phyloP scores from a whole-genome alignment of 2,113 vertebrate species.

The Peromyscus leucopus region DNA sequence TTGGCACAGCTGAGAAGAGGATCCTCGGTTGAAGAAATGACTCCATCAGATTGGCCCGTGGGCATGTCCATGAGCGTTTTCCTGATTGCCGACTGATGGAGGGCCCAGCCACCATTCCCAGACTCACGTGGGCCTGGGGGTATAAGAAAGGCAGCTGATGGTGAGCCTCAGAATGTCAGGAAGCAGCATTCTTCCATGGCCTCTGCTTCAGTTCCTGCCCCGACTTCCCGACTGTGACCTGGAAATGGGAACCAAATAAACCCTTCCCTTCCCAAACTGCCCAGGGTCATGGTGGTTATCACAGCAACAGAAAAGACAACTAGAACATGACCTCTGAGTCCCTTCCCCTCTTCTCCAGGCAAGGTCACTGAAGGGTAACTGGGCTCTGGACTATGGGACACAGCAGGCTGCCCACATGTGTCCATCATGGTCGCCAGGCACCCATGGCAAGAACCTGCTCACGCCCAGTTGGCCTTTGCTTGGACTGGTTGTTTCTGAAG shows the following conservation, averaged over 20 bases:
- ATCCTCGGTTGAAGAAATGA: not conserved
- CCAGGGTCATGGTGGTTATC: no score
- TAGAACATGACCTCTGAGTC: not conserved
- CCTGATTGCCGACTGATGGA: no score
- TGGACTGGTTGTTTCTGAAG: not conserved
- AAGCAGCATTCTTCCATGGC: not conserved
- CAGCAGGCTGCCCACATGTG: not conserved
- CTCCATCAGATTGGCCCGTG: not conserved
- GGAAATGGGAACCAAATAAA: not conserved
- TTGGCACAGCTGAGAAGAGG: not conserved
- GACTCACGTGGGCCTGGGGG: not conserved
- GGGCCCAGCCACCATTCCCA: not conserved
- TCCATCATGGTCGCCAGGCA: not conserved
- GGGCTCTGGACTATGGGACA: not conserved
- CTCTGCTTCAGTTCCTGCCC: not conserved
- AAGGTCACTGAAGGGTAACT: constrained; percentile 57
- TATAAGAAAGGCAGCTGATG: not conserved
- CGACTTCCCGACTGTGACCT: not conserved
- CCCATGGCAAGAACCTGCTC: not conserved
- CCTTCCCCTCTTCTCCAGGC: not conserved
- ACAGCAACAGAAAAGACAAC: no score
- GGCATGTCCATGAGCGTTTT: not conserved
- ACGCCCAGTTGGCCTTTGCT: constrained; percentile 21
- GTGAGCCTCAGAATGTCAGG: not conserved
- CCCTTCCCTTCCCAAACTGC: not conserved